phyloP scores from a whole-genome alignment of 1,140 invertebrate genomes.

The Temnothorax longispinosus region DNA sequence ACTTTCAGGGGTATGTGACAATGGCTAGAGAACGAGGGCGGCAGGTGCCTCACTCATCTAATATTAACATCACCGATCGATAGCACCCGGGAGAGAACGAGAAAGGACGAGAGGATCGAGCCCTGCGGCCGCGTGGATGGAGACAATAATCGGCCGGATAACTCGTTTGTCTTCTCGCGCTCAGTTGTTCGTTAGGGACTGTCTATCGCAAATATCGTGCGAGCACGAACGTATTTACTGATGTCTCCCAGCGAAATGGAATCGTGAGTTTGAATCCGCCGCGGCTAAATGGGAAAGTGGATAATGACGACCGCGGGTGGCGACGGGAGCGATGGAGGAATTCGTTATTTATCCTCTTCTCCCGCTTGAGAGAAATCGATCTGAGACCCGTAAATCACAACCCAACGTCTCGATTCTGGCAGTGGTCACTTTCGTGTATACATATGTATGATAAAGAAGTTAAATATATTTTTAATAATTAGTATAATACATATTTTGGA shows the following conservation, averaged over 20 bases:
- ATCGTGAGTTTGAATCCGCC: constrained; percentile 68
- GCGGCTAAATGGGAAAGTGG: constrained; percentile 67
- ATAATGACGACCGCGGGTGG: constrained; percentile 64
- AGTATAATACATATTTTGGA: background rate
- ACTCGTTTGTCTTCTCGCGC: constrained; percentile 75
- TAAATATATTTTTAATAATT: background rate
- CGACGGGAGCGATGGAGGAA: constrained; percentile 49
- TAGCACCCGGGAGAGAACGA: constrained; percentile 54
- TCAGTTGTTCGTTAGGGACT: constrained; percentile 72
- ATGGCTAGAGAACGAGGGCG: constrained; percentile 73
- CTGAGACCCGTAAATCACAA: constrained; percentile 1
- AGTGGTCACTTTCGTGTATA: background rate
- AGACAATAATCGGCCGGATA: constrained; percentile 75
- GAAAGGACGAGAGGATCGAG: constrained; percentile 49
- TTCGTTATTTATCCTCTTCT: constrained; percentile 65
- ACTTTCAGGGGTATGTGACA: constrained; percentile 73
- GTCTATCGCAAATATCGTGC: constrained; percentile 76
- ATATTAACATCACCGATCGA: constrained; percentile 74
- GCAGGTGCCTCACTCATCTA: constrained; percentile 73
- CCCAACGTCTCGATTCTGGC: background rate
- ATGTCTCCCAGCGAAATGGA: constrained; percentile 70
- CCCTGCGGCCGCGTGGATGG: constrained; percentile 62
- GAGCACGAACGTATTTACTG: constrained; percentile 72
- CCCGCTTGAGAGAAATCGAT: background rate
- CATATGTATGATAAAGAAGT: background rate